These are phyloP conservation scores for Vulpes ferrilata DNA, from an alignment of 2,113 vertebrate species.

Conservation along the genomic window DNA sequence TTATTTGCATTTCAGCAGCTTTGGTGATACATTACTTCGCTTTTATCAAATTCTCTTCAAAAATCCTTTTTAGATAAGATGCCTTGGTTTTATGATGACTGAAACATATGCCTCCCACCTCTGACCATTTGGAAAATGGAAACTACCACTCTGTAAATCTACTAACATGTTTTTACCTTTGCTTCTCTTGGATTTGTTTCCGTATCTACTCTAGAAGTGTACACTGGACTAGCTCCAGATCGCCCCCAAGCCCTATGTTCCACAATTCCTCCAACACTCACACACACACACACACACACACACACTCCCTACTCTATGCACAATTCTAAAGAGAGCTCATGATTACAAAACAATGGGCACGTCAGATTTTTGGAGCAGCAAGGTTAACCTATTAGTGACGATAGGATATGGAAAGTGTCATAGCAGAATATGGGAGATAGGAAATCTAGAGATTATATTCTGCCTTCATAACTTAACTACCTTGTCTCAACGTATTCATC, in stretches of 20 bases:
- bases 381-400: neutral
- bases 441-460: neutral
- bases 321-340: neutral
- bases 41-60: slow-evolving; percentile 26
- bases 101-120: neutral
- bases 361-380: neutral
- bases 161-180: neutral
- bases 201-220: neutral
- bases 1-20: neutral
- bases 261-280: neutral
- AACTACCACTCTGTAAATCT: neutral
- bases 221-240: neutral
- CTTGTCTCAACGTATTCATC: neutral
- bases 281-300: neutral
- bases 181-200: neutral
- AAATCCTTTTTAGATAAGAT: neutral
- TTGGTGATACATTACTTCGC: neutral
- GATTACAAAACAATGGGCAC: neutral
- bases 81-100: neutral
- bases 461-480: neutral
- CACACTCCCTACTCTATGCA: neutral
- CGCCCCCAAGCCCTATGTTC: neutral
- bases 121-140: neutral
- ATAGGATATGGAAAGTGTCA: neutral
- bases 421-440: no score